These are phyloP conservation scores for Eupithecia inturbata DNA, from an alignment of 2,888 invertebrate genomes.

Conservation along the genomic window DNA sequence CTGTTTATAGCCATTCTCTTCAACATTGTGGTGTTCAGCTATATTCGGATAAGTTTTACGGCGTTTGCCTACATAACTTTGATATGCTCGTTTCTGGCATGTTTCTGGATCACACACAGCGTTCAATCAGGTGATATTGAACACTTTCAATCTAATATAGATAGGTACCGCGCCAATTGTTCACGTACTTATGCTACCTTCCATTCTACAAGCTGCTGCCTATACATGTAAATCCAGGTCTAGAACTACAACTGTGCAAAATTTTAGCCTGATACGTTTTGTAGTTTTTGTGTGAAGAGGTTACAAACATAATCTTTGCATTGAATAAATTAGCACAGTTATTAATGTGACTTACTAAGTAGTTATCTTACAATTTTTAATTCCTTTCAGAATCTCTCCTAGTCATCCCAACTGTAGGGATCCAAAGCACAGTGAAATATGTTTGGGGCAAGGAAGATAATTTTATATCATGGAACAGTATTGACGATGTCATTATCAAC, in stretches of 20 bases:
- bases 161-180: too few relatives aligned
- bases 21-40: conserved; percentile 66
- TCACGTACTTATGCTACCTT: too few relatives aligned
- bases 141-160: too few relatives aligned
- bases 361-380: neutral
- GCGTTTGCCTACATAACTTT: conserved; percentile 64
- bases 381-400: conserved; percentile 69
- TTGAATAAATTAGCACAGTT: neutral
- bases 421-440: conserved; percentile 76
- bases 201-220: too few relatives aligned
- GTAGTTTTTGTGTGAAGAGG: neutral
- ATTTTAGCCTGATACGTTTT: too few relatives aligned
- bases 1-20: conserved; percentile 66
- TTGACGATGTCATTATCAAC: conserved; percentile 79
- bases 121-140: conserved; percentile 75
- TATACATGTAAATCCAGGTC: too few relatives aligned
- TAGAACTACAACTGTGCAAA: too few relatives aligned
- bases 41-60: conserved; percentile 67
- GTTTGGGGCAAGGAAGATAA: conserved; percentile 69
- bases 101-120: conserved; percentile 77
- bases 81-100: conserved; percentile 65
- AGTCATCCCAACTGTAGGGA: conserved; percentile 76
- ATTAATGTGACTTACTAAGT: neutral
- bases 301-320: neutral
- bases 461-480: conserved; percentile 73